Conservation (phyloP, 2,797 vertebrate species). For the Syndactyla subalaris region DNA sequence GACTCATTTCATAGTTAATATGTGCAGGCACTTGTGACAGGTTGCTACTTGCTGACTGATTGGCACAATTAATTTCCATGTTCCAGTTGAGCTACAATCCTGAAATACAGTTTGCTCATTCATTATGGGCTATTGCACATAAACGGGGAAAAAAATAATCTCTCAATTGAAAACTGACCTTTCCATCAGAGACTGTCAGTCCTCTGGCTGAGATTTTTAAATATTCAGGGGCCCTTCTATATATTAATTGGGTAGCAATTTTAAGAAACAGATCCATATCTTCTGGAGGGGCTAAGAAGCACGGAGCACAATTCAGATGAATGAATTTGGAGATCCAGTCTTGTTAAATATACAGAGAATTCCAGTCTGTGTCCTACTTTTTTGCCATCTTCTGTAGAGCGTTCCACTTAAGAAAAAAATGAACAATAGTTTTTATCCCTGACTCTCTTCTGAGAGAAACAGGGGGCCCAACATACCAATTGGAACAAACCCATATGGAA, state of each 20-base stretch:
- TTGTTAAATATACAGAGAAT: neutral
- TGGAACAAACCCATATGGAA: neutral
- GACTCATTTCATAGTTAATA: slow-evolving; percentile 48
- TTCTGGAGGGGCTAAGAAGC: neutral
- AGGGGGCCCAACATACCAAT: neutral
- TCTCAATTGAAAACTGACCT: slow-evolving; percentile 27
- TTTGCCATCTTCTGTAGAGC: neutral
- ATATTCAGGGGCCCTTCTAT: neutral
- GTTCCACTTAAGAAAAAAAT: neutral
- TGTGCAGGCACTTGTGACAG: slow-evolving; percentile 30
- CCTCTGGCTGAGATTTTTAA: neutral
- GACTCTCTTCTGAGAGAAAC: neutral
- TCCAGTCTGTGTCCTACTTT: neutral
- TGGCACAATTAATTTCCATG: slow-evolving; percentile 57
- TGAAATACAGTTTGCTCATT: slow-evolving; percentile 29
- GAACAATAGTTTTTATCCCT: neutral
- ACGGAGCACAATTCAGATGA: neutral
- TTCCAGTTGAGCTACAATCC: slow-evolving; percentile 35
- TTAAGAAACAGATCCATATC: neutral
- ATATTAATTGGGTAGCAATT: neutral
- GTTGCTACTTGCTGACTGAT: slow-evolving; percentile 55
- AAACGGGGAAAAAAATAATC: neutral
- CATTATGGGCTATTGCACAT: neutral
- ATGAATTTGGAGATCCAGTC: neutral
- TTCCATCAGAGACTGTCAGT: neutral